phyloP scores from a whole-genome alignment of 2,113 vertebrate species.

The Sciurus niger region DNA sequence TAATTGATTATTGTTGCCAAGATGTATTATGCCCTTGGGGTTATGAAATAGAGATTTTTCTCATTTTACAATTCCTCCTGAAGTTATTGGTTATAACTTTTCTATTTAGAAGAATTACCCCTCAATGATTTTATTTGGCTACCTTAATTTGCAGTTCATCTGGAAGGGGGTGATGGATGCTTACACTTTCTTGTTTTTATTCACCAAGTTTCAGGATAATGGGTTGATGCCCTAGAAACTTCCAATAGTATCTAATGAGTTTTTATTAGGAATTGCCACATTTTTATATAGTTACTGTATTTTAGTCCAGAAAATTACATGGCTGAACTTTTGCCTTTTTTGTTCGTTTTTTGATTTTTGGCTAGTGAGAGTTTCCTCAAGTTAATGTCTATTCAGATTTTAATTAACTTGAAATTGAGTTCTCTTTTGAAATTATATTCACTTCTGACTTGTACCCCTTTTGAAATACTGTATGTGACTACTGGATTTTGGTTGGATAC shows the following conservation, averaged over 20 bases:
- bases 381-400: conserved; percentile 39
- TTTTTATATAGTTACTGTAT: neutral
- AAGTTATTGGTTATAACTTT: neutral
- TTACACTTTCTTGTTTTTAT: neutral
- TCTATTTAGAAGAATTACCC: neutral
- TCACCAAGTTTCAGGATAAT: conserved; percentile 8
- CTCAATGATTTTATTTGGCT: neutral
- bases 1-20: conserved; percentile 17
- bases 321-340: neutral
- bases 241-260: neutral
- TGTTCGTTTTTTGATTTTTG: neutral
- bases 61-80: neutral
- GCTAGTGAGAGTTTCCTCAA: neutral
- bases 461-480: conserved; percentile 6
- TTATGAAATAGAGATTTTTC: neutral
- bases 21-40: neutral
- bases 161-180: neutral
- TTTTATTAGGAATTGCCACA: neutral
- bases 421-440: neutral
- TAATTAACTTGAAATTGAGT: neutral
- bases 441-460: neutral
- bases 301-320: neutral
- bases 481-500: neutral
- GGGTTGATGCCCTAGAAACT: neutral
- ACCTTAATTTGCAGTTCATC: conserved; percentile 4